A percentile compares a stretch with the other conserved stretches of the same genome.
These are phyloP conservation scores for Polyommatus icarus DNA, from an alignment of 2,888 invertebrate genomes.

Conservation along the genomic window DNA sequence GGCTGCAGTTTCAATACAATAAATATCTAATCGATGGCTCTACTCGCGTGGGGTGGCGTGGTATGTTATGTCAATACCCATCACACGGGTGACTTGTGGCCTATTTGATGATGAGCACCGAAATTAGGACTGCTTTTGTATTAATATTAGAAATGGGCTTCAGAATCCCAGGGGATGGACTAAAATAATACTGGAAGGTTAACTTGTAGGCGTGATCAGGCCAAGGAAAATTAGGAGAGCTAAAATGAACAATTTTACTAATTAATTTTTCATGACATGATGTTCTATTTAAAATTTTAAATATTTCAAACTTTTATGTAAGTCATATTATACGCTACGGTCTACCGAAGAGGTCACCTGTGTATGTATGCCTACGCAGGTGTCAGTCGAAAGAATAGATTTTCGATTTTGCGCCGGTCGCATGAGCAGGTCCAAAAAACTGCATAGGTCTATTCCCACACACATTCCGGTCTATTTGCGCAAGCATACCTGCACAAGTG, in stretches of 20 bases:
- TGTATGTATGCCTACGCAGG: no score
- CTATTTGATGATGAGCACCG: background rate
- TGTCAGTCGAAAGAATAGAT: no score
- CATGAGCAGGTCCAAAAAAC: no score
- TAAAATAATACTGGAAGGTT: background rate
- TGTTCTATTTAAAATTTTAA: no score
- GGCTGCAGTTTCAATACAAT: constrained; percentile 29
- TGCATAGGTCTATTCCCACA: no score
- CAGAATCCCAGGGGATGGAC: background rate
- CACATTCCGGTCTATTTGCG: no score
- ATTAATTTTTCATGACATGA: no score
- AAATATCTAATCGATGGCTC: constrained; percentile 30
- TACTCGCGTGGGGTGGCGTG: constrained; percentile 9
- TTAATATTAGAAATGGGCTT: background rate
- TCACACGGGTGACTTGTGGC: constrained; percentile 18
- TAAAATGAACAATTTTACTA: background rate
- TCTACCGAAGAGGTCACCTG: no score
- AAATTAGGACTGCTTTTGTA: constrained; percentile 29
- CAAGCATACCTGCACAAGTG: no score
- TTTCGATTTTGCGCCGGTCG: no score
- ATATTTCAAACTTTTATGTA: no score
- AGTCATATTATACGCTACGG: no score
- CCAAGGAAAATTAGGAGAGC: background rate
- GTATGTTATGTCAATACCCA: constrained; percentile 26
- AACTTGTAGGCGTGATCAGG: background rate